Evolutionary conservation across 1,140 invertebrate species (phyloP).

Genomic region (Drosophila burlai): DNA sequence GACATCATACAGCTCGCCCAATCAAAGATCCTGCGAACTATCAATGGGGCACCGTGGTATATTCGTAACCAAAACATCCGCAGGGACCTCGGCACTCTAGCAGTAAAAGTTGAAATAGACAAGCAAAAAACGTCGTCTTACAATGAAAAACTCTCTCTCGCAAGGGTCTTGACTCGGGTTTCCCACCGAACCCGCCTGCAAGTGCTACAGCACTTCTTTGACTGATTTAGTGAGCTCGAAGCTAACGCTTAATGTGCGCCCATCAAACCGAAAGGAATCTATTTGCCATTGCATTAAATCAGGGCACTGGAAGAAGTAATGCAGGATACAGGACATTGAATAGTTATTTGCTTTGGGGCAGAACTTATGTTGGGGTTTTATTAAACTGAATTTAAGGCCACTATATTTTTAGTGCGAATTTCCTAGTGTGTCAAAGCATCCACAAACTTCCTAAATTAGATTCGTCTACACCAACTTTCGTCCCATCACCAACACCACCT

Average conservation of each 20-base stretch:
- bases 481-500: slow-evolving; percentile 14
- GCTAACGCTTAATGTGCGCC: slow-evolving; percentile 29
- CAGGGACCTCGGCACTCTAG: too few relatives aligned
- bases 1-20: too few relatives aligned
- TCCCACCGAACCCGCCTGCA: too few relatives aligned
- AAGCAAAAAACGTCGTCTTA: too few relatives aligned
- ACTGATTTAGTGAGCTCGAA: slow-evolving; percentile 22
- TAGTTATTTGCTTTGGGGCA: neutral
- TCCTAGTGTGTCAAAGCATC: neutral
- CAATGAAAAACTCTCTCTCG: too few relatives aligned
- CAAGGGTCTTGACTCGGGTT: too few relatives aligned
- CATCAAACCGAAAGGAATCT: slow-evolving; percentile 31
- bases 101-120: too few relatives aligned
- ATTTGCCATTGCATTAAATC: slow-evolving; percentile 15
- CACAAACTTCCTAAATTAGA: slow-evolving; percentile 6
- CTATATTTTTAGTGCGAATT: neutral
- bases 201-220: slow-evolving; percentile 43
- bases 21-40: too few relatives aligned
- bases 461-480: slow-evolving; percentile 6
- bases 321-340: neutral
- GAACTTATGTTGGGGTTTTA: neutral
- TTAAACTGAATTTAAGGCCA: neutral
- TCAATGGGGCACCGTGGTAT: too few relatives aligned
- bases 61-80: too few relatives aligned
- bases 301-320: slow-evolving; percentile 2